phyloP scores from a whole-genome alignment of 2,888 invertebrate species.

The Thera obeliscata region DNA sequence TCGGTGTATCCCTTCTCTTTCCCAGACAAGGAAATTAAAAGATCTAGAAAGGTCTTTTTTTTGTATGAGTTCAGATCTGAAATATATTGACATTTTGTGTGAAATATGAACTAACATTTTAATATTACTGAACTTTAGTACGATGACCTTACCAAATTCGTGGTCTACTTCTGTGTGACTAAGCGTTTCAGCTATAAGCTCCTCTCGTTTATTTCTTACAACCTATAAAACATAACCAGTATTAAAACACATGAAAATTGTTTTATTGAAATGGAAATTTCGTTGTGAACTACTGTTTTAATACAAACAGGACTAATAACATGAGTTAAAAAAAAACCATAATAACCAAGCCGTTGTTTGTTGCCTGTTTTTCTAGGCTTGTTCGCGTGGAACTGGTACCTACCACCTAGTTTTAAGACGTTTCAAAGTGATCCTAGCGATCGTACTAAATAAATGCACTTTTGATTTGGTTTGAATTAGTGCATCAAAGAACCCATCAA shows the following conservation, averaged over 20 bases:
- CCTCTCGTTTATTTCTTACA: constrained; percentile 60
- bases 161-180: constrained; percentile 56
- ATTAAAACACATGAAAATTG: background rate
- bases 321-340: no score
- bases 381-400: no score
- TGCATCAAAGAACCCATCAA: no score
- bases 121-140: background rate
- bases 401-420: no score
- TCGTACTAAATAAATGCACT: no score
- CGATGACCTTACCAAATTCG: constrained; percentile 56
- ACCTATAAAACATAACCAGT: constrained; percentile 52
- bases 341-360: no score
- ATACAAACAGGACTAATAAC: no score
- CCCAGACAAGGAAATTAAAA: constrained; percentile 78
- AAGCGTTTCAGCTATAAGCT: constrained; percentile 53
- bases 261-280: no score
- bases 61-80: constrained; percentile 64
- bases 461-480: no score
- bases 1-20: constrained; percentile 79
- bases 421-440: no score
- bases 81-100: background rate
- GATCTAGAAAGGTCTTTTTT: constrained; percentile 81
- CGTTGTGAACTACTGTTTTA: no score
- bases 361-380: no score
- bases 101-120: background rate